A percentile compares a stretch with the other conserved stretches of the same genome.
Evolutionary conservation across 2,888 invertebrate species (phyloP).

Genomic region (Branchellion lobata): DNA sequence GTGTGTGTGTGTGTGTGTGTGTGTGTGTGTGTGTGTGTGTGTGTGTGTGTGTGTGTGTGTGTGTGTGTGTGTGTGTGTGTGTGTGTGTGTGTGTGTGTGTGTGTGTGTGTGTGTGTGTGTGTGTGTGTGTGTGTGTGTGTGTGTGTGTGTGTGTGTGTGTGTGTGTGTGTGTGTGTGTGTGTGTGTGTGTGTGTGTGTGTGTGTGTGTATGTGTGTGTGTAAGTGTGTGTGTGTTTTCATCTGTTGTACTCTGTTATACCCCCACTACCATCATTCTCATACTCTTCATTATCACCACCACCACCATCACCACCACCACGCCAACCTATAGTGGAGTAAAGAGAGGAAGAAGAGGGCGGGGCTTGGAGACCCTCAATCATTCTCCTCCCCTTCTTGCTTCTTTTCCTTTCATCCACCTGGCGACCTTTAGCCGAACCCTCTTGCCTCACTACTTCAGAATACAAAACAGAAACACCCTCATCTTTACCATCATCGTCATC

Average conservation of each 20-base stretch:
- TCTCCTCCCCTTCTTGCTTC: neutral
- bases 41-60: constrained; percentile 17
- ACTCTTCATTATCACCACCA: too few species aligned
- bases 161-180: constrained; percentile 9
- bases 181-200: constrained; percentile 1
- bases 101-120: constrained; percentile 34
- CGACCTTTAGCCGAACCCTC: too few species aligned
- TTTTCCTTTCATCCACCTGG: neutral
- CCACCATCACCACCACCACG: too few species aligned
- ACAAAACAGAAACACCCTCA: neutral
- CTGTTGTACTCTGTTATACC: neutral
- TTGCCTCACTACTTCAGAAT: neutral
- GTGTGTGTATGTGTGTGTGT: neutral
- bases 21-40: constrained; percentile 11
- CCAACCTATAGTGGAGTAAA: too few species aligned
- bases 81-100: constrained; percentile 28
- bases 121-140: constrained; percentile 36
- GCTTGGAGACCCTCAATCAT: neutral
- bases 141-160: constrained; percentile 36
- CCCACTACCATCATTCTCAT: too few species aligned
- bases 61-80: neutral
- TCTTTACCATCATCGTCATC: constrained; percentile 4
- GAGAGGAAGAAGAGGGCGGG: too few species aligned
- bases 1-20: constrained; percentile 31
- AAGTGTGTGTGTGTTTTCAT: constrained; percentile 13